These are phyloP conservation scores for Ceratoteleas bidentatus DNA, from an alignment of 1,140 invertebrate species.

Conservation along the genomic window DNA sequence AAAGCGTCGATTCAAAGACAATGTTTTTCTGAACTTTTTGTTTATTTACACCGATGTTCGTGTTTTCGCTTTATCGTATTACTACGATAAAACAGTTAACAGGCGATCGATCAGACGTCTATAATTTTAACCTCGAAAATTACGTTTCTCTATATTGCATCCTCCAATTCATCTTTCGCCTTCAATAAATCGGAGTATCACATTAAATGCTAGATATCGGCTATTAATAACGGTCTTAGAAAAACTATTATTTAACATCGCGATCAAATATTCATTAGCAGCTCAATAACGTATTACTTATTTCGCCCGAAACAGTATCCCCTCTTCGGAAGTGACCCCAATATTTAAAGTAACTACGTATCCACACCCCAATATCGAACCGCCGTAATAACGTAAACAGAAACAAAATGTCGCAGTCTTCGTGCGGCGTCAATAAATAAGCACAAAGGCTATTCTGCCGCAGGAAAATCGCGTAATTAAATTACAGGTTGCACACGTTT, in stretches of 20 bases:
- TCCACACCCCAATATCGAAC: constrained; percentile 37
- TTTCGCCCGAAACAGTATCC: constrained; percentile 34
- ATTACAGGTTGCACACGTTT: constrained; percentile 13
- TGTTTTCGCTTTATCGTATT: no score
- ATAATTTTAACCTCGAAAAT: no score
- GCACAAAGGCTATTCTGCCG: constrained; percentile 4
- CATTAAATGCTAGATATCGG: no score
- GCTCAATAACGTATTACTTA: constrained; percentile 36
- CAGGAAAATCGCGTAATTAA: constrained; percentile 7
- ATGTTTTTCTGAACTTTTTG: no score
- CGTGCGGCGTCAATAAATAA: constrained; percentile 21
- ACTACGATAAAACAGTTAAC: no score
- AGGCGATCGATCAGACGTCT: no score
- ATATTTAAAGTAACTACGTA: constrained; percentile 39
- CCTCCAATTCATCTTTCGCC: no score
- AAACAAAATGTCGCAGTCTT: constrained; percentile 16
- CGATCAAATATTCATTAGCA: constrained; percentile 36
- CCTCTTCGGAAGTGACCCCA: constrained; percentile 39
- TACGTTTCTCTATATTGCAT: no score
- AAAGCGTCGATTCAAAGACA: no score
- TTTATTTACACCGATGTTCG: no score
- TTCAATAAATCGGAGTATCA: no score
- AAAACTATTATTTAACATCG: constrained; percentile 16
- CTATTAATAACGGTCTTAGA: background rate
- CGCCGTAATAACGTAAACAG: constrained; percentile 22